Base-by-base conservation (phyloP, 2,797 vertebrate species). In the Rhabdomys pumilio region DNA sequence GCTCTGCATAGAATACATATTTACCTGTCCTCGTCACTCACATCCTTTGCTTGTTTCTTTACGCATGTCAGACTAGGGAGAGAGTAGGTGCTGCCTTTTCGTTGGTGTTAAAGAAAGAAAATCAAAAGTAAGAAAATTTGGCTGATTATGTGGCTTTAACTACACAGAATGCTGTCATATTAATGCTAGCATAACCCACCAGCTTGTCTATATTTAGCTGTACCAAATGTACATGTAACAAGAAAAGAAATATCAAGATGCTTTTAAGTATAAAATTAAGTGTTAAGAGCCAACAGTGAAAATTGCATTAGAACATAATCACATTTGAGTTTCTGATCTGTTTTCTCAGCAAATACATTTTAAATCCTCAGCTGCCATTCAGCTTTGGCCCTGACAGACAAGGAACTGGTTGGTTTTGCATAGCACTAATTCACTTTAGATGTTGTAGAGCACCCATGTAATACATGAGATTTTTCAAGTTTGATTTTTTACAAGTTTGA, bases 1-100 rank as follows among this genome's bases (percentile, higher is more conserved):
- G 75, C 59, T 90, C 11, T 97, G 47, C 80, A 61, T 75, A 83
- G 67, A 93, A 84, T 69, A 63, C 24, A 38, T 93, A 86, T 95
- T 96, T 96, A 95, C 22, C 53, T 72, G 57, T 22, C 72, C 14
- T 53, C 82, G 79, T 67, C 57, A 81, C n/a, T 88, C 69, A n/a
- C 24, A 6, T 80, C 83, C 63, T 75, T 61, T 81, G 3, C 1
- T 26, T 76, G 29, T 53, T 83, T 83, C 80, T 88, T 84, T 59
- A 34, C 73, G 75, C 79, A 89, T 63, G 14, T 77, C 76, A 73
- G 38, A 79, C 57, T 77, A 96, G 85, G 84, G 26, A 94, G 53
- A 69, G 19, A 76, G 22, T 47, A 89, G 59, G 59, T 20, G 6
- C n/a, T 47, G 47, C 22, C 96, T 26, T 38, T 83, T 80, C 17